phyloP scores from a whole-genome alignment of 2,113 vertebrate species.

The Lophochroa leadbeateri region DNA sequence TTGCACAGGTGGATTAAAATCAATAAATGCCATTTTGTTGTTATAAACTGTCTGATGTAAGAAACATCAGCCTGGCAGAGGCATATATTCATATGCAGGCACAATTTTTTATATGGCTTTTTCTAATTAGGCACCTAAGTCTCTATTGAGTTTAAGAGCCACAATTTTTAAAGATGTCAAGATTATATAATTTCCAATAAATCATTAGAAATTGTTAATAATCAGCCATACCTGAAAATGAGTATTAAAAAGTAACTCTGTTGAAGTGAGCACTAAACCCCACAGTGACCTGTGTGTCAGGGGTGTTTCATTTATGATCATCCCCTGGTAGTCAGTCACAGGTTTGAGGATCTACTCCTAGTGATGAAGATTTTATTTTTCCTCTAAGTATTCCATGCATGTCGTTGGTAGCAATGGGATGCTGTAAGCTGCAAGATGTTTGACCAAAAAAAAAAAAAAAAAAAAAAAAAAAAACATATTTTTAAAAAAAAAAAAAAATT shows the following conservation, averaged over 20 bases:
- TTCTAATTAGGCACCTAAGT: neutral
- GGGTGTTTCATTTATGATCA: neutral
- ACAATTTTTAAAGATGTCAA: neutral
- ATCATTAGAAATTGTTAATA: neutral
- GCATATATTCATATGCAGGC: neutral
- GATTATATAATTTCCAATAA: neutral
- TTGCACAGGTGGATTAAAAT: slow-evolving; percentile 58
- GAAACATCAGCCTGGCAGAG: slow-evolving; percentile 15
- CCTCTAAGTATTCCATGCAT: neutral
- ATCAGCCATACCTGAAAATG: neutral
- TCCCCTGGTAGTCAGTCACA: neutral
- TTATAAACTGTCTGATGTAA: slow-evolving; percentile 26
- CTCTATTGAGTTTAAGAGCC: neutral
- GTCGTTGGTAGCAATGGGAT: neutral
- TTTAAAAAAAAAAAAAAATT: too few relatives aligned
- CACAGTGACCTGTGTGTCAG: neutral
- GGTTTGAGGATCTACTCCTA: neutral
- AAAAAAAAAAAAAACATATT: neutral
- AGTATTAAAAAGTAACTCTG: neutral
- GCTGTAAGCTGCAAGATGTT: neutral
- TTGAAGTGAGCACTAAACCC: neutral
- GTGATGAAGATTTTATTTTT: neutral
- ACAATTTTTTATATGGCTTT: neutral
- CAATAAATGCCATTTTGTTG: slow-evolving; percentile 49
- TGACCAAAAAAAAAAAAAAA: neutral